Base-by-base conservation (phyloP, 1,140 invertebrate species). In the Portunus trituberculatus region DNA sequence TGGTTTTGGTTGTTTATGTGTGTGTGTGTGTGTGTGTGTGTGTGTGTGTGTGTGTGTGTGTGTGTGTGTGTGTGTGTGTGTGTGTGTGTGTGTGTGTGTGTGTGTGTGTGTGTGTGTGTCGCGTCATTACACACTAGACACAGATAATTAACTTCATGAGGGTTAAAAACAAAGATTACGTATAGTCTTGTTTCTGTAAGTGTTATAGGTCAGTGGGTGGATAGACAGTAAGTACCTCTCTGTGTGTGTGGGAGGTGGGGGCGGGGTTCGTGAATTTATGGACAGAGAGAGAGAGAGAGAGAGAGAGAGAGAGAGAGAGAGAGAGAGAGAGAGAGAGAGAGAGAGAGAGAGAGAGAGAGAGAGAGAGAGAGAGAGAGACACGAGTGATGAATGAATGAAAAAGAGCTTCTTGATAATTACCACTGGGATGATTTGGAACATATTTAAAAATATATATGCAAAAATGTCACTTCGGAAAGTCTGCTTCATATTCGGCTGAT, bases 41-140 rank as follows among this genome's bases (percentile, higher is more conserved):
- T 45, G 67, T 82, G 0, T 45, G 29, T 82, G 4, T 29, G 25
- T 39, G 29, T 45, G 67, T 92, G 59, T 82, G 20, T 86, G 83
- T 86, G 45, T 87, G 82, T 86, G 14, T 48, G 39, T 29, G 12
- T 86, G 25, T 29, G n/a, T 86, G 83, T 86, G 25, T 86, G 25
- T 52, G 32, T 93, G 31, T 93, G 31, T 83, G 52, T 83, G 28
- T 45, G n/a, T 87, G 45, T 31, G 46, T 87, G 84, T 45, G 93
- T 93, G 84, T 86, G 67, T 93, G 92, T 88, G 25, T 86, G 46
- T 91, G 90, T 91, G 90, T 91, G 90, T 91, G 28, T 91, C 39
- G 39, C 39, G 39, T 39, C 39, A 39, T 39, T 25, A 28, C 7
- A n/a, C 29, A 46, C 39, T 46, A 16, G 4, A n/a, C 89, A 91